Evolutionary conservation across 2,797 vertebrate species (phyloP).

Genomic region (Bradypus variegatus): DNA sequence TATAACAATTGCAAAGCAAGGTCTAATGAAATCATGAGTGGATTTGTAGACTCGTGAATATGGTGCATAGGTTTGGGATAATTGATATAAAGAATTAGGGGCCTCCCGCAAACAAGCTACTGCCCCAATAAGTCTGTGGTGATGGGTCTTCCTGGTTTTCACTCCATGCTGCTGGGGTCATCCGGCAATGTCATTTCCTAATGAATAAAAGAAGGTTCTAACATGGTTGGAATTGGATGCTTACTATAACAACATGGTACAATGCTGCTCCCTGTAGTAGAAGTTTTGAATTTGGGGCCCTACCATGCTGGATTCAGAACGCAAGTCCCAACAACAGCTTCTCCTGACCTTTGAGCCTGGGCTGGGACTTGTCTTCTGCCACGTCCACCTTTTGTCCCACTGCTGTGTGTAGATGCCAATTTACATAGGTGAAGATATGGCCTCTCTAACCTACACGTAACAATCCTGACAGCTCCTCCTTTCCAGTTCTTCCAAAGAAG

Average conservation of each 20-base stretch:
- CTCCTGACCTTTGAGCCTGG: neutral
- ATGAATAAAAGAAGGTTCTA: neutral
- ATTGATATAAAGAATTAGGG: neutral
- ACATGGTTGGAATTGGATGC: neutral
- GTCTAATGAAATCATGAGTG: neutral
- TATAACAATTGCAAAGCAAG: neutral
- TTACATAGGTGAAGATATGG: neutral
- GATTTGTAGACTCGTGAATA: neutral
- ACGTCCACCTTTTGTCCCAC: neutral
- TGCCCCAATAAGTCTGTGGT: neutral
- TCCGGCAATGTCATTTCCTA: neutral
- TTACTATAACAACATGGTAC: neutral
- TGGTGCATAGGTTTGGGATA: too few relatives aligned
- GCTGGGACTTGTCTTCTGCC: neutral
- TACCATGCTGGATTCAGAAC: neutral
- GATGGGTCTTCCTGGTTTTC: neutral
- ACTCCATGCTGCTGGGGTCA: neutral
- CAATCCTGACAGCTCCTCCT: neutral
- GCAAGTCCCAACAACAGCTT: neutral
- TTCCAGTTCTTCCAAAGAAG: neutral
- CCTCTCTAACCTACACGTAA: neutral
- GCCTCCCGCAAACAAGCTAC: neutral
- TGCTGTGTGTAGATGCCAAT: neutral
- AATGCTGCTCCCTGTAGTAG: too few relatives aligned
- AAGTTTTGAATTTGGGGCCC: neutral